Evolutionary conservation across 2,113 vertebrate genomes (phyloP), one percentile per base, ranked within the genome.

Genomic region (Oostethus manadensis): DNA sequence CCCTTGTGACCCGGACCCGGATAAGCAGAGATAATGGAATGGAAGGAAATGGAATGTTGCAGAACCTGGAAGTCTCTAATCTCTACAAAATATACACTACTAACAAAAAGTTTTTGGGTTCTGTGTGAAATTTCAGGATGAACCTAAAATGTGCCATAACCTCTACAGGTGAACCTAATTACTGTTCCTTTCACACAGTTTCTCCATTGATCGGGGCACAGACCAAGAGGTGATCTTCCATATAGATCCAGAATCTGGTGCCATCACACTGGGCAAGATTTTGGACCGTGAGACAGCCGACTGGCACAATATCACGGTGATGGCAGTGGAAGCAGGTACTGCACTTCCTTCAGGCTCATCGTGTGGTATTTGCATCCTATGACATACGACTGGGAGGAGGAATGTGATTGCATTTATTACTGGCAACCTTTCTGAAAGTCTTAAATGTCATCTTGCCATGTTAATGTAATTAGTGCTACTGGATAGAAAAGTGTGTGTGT

Each of bases 291-390:
- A 99, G 86, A 94, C 93, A 0, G 93, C 96, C 0, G 95, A 95
- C 64, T 99, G 97, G 97, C 94, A 99, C 90, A 98, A 99, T 79
- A 93, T 99, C 90, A 97, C 95, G 0, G 91, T 99, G 77, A 89
- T 92, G 78, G 96, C 94, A 0, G 93, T 93, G 79, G 95, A 99
- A 89, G 93, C 93, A 82, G 95, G 97, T 98, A 88, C 16, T 6
- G 40, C 11, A 3, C 20, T 17, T 6, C 9, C 8, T 46, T 55
- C 17, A 7, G n/a, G 20, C 40, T 50, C 2, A 6, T 50, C 3
- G 14, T 22, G 3, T 15, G 15, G 26, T 29, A 10, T 51, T 51
- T 33, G 49, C 22, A 29, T 51, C 49, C 16, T 17, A 10, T 4
- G 11, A 21, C 4, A 10, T 9, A 49, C 18, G 1, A 21, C 22